Percentiles rank a stretch among this genome's conserved stretches.
Conservation (phyloP, 2,113 vertebrate species). For the Petroica traversi region DNA sequence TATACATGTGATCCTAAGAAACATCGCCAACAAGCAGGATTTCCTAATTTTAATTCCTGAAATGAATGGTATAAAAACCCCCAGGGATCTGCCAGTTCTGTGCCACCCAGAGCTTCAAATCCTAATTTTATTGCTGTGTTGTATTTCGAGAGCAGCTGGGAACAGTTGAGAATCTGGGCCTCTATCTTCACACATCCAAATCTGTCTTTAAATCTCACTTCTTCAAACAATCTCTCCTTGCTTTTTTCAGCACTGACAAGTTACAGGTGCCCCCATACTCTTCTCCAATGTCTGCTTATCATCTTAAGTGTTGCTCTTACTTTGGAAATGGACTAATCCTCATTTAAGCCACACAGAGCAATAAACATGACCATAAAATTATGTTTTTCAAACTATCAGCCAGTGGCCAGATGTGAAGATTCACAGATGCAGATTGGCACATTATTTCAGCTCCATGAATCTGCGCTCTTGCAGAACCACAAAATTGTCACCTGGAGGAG, state of each 20-base stretch:
- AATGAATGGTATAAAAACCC: neutral
- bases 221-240: conserved; percentile 21
- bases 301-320: neutral
- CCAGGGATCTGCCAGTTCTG: conserved; percentile 4
- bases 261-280: conserved; percentile 6
- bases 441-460: neutral
- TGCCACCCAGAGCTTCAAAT: conserved; percentile 16
- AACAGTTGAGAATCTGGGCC: conserved; percentile 17
- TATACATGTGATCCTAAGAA: neutral
- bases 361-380: neutral
- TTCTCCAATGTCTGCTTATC: neutral
- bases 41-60: conserved; percentile 10
- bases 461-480: neutral
- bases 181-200: conserved; percentile 55
- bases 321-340: neutral
- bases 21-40: neutral
- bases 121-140: conserved; percentile 45
- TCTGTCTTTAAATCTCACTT: conserved; percentile 39
- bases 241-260: neutral
- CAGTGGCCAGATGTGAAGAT: neutral
- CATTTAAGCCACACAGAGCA: neutral
- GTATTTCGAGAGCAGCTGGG: conserved; percentile 9
- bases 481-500: neutral
- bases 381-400: neutral
- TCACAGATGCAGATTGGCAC: neutral